A percentile compares a stretch with the other conserved stretches of the same genome.
Conservation (phyloP, 1,140 invertebrate genomes). For the Macrocentrus cingulum region DNA sequence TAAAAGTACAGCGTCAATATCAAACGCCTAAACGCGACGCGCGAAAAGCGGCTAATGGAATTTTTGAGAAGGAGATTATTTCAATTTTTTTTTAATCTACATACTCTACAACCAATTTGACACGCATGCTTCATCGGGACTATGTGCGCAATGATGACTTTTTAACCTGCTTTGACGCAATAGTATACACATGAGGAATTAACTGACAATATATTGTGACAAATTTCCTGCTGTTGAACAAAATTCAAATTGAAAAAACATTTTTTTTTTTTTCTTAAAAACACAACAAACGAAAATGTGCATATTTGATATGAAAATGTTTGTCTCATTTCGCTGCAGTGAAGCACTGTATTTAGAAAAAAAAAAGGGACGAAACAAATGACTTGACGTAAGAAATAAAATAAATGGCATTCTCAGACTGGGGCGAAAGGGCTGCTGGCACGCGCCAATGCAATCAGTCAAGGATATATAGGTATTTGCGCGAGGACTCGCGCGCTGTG, state of each 20-base stretch:
- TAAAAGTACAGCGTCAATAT: constrained; percentile 46
- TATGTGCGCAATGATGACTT: neutral
- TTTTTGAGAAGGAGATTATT: constrained; percentile 51
- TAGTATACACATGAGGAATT: neutral
- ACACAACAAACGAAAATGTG: no score
- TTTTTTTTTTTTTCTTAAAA: no score
- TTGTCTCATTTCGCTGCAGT: no score
- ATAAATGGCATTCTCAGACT: constrained; percentile 40
- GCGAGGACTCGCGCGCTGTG: no score
- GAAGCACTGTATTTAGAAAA: no score
- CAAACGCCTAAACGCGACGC: constrained; percentile 31
- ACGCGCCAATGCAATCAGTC: constrained; percentile 46
- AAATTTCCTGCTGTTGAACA: no score
- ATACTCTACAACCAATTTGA: constrained; percentile 39
- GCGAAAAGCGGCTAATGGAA: constrained; percentile 47
- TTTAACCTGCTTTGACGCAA: neutral
- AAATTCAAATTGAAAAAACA: no score
- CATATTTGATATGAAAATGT: no score
- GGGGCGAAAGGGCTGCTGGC: constrained; percentile 27
- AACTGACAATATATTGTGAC: neutral
- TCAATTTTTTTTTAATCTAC: constrained; percentile 27
- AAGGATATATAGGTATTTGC: no score
- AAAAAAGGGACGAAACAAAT: no score
- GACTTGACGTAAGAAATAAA: constrained; percentile 39
- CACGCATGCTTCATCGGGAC: constrained; percentile 2